Conservation (phyloP, 2,797 vertebrate genomes). For the Poeciliopsis gracilis region DNA sequence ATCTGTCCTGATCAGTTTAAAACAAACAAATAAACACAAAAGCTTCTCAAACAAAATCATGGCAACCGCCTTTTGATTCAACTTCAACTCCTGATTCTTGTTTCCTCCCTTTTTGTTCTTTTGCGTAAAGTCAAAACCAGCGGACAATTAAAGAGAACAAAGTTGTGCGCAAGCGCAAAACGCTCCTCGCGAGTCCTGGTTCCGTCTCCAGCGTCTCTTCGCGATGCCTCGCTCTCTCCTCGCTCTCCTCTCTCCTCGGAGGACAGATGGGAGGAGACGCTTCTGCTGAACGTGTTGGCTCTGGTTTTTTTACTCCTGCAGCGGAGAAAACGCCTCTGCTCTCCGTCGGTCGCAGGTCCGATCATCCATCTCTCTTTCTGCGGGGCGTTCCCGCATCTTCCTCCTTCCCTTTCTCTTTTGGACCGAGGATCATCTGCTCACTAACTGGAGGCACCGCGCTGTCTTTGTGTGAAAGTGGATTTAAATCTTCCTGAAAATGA, state of each 20-base stretch:
- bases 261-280: constrained; percentile 72
- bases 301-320: constrained; percentile 51
- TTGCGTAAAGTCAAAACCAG: constrained; percentile 2
- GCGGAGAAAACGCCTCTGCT: constrained; percentile 37
- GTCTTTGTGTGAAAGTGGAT: constrained; percentile 47
- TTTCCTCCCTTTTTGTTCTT: constrained; percentile 10
- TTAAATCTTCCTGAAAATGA: constrained; percentile 49
- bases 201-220: constrained; percentile 57
- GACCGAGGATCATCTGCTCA: constrained; percentile 32
- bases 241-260: constrained; percentile 40
- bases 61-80: constrained; percentile 42
- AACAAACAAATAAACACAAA: not conserved
- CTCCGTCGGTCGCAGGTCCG: constrained; percentile 37
- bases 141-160: constrained; percentile 23
- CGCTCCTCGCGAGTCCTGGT: constrained; percentile 51
- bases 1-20: not conserved
- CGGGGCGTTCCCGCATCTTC: constrained; percentile 27
- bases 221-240: constrained; percentile 35
- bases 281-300: constrained; percentile 50
- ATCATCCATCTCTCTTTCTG: constrained; percentile 25
- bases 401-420: not conserved
- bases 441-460: constrained; percentile 15
- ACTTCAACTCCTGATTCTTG: not conserved
- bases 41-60: constrained; percentile 6
- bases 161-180: constrained; percentile 37